Conservation (phyloP, 2,888 invertebrate genomes). For the Pandemis corylana region DNA sequence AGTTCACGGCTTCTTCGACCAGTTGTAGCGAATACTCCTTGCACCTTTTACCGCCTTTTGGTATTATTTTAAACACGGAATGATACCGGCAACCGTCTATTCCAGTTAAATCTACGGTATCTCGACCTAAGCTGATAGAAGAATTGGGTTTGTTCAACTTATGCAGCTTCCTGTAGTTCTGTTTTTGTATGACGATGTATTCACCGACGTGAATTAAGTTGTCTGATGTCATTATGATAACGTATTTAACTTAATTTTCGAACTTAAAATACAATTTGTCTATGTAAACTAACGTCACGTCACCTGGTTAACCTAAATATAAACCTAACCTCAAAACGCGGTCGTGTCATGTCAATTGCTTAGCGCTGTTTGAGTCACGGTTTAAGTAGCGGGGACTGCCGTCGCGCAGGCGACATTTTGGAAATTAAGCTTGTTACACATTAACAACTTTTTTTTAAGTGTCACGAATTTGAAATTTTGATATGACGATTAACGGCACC, state of each 20-base stretch:
- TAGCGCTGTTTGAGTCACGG: constrained; percentile 23
- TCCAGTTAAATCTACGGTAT: constrained; percentile 87
- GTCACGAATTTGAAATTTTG: not conserved
- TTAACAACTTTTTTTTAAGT: not conserved
- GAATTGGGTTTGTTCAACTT: constrained; percentile 88
- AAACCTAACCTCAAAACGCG: constrained; percentile 34
- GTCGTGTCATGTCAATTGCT: constrained; percentile 9
- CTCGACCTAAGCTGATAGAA: constrained; percentile 87
- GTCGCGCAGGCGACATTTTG: not conserved
- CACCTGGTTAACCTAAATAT: constrained; percentile 30
- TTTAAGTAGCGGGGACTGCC: not conserved
- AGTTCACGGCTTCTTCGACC: constrained; percentile 73
- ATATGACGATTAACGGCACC: too few relatives aligned
- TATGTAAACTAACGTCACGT: constrained; percentile 22
- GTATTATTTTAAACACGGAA: constrained; percentile 91
- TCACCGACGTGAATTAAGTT: constrained; percentile 87
- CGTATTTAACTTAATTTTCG: not conserved
- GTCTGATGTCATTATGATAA: constrained; percentile 27
- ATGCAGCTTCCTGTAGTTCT: constrained; percentile 91
- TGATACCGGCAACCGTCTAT: constrained; percentile 89
- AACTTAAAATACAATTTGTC: constrained; percentile 14
- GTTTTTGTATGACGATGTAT: constrained; percentile 90
- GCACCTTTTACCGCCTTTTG: constrained; percentile 82
- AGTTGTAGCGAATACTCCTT: constrained; percentile 84
- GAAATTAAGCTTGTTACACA: not conserved